A percentile compares a stretch with the other conserved stretches of the same genome.
Evolutionary conservation across 2,113 vertebrate species (phyloP).

Genomic region (Chaetura pelagica): DNA sequence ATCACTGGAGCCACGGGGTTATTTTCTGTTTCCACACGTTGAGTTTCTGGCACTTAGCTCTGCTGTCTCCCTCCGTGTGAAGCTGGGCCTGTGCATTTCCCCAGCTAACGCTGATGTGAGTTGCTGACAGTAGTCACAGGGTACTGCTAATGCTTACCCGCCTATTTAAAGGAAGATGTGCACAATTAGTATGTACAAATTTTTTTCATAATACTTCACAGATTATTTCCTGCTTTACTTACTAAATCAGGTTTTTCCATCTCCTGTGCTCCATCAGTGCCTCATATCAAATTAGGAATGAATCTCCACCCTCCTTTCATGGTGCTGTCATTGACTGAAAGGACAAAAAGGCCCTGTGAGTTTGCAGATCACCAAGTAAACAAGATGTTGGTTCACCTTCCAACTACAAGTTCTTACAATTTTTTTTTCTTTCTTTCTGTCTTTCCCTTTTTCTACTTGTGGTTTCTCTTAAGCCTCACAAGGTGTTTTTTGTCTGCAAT

Average conservation of each 20-base stretch:
- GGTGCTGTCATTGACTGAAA: background rate
- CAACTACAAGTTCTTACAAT: background rate
- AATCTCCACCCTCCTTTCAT: background rate
- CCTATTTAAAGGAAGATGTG: background rate
- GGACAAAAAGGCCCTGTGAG: background rate
- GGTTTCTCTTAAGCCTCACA: background rate
- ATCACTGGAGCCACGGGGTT: accelerated
- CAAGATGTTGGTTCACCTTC: background rate
- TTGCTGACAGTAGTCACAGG: background rate
- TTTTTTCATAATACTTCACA: background rate
- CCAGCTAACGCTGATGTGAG: accelerated
- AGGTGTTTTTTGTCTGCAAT: background rate
- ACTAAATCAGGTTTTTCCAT: background rate
- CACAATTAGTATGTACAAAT: background rate
- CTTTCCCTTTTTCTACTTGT: background rate
- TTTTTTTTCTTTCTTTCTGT: background rate
- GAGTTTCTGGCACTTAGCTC: background rate
- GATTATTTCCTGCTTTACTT: constrained; percentile 13
- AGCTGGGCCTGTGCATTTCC: background rate
- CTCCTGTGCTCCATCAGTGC: background rate
- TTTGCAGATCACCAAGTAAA: background rate
- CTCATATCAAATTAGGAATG: background rate
- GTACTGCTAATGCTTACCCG: background rate
- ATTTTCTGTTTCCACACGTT: background rate
- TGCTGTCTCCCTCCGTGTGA: background rate